These are phyloP conservation scores for Heteronetta atricapilla DNA, from an alignment of 2,113 vertebrate species.

Conservation along the genomic window DNA sequence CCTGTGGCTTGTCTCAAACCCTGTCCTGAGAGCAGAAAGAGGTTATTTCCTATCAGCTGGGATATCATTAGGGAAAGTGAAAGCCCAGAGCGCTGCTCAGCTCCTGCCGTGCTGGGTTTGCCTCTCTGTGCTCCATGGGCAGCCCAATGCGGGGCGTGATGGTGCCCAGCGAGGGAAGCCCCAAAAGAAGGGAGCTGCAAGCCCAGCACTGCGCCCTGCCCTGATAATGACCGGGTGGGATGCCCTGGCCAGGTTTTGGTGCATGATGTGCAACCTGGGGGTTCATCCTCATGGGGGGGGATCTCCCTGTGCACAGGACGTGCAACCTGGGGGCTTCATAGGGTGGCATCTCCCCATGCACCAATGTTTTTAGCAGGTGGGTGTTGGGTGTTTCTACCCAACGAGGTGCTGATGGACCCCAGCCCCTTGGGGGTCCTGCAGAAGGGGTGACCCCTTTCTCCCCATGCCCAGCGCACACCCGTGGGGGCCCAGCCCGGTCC, in stretches of 20 bases:
- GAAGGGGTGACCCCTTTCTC: background rate
- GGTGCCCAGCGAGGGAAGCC: background rate
- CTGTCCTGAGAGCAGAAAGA: background rate
- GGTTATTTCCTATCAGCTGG: background rate
- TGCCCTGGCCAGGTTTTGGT: background rate
- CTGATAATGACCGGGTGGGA: accelerated
- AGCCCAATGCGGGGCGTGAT: accelerated
- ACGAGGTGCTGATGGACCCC: background rate
- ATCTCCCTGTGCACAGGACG: accelerated
- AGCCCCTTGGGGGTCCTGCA: background rate
- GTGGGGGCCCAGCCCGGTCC: too few relatives aligned
- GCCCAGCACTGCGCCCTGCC: accelerated
- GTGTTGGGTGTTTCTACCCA: too few relatives aligned
- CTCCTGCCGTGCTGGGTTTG: background rate
- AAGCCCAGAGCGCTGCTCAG: background rate
- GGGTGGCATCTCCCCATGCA: background rate
- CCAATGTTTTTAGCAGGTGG: accelerated
- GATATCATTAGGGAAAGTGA: accelerated
- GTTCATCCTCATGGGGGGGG: background rate
- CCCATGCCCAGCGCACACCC: background rate
- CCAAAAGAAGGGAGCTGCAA: background rate
- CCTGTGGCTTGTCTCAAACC: background rate
- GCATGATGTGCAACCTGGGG: background rate
- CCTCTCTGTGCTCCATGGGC: background rate
- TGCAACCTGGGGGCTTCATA: background rate